A percentile compares a stretch with the other conserved stretches of the same genome.
phyloP scores from a whole-genome alignment of 2,888 invertebrate genomes.

The Lithophane socia region DNA sequence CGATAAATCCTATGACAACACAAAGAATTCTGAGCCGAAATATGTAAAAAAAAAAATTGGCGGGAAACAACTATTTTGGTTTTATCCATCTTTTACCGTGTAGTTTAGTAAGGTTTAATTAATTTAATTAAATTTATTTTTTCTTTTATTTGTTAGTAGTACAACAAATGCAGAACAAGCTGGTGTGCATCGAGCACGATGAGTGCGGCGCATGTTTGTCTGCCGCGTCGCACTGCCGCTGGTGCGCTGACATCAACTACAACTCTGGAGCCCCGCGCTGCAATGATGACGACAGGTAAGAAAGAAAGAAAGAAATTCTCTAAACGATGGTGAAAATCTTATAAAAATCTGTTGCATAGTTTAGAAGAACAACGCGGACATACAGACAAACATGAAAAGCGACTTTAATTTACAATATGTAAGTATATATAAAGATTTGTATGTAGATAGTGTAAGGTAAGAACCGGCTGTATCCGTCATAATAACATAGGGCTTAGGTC shows the following conservation, averaged over 20 bases:
- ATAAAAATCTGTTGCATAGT: too few species aligned
- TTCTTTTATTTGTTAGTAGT: slow-evolving; percentile 69
- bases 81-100: too few species aligned
- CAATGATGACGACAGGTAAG: slow-evolving; percentile 85
- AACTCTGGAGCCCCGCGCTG: slow-evolving; percentile 80
- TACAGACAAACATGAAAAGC: too few species aligned
- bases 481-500: slow-evolving; percentile 33
- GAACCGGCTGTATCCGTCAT: slow-evolving; percentile 37
- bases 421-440: neutral
- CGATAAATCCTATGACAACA: too few species aligned
- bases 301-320: neutral
- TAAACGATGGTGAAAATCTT: too few species aligned
- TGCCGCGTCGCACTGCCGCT: slow-evolving; percentile 86
- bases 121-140: neutral
- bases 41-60: too few species aligned
- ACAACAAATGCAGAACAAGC: slow-evolving; percentile 81
- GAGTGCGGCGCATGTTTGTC: slow-evolving; percentile 84
- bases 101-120: neutral
- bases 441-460: neutral
- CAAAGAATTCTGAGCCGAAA: too few species aligned
- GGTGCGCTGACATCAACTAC: slow-evolving; percentile 88
- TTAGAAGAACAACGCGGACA: too few species aligned
- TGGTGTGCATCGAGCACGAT: slow-evolving; percentile 85
- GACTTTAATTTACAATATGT: too few species aligned
- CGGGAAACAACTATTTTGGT: too few species aligned